Evolutionary conservation across 1,140 invertebrate species (phyloP), one percentile per base, ranked within the genome.

Genomic region (Eupeodes corollae): DNA sequence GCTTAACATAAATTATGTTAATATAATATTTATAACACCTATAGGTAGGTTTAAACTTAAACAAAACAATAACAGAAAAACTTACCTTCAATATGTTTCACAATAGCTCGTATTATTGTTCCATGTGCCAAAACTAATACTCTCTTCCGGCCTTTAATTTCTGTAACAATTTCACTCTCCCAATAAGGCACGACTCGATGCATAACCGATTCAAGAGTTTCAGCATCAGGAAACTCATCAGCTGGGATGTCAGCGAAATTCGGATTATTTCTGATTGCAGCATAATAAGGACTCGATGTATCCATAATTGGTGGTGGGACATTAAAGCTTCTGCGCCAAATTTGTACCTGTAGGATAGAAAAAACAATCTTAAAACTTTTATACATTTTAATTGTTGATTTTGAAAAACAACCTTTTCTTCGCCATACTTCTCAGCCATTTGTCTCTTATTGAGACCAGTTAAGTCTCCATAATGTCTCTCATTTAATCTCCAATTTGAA

Each of bases 361-460:
- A 49, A 13, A 70, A 46, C 11, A 14, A n/a, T n/a, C n/a, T n/a
- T n/a, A n/a, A n/a, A n/a, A 34, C 33, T n/a, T n/a, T n/a, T n/a
- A n/a, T n/a, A n/a, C n/a, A n/a, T n/a, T n/a, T n/a, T n/a, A 40
- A n/a, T n/a, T n/a, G n/a, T n/a, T n/a, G n/a, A n/a, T n/a, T n/a
- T n/a, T n/a, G n/a, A n/a, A 13, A 45, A 51, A 33, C 42, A 46
- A 76, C 73, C 65, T 79, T 75, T 18, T 76, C 74, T 58, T 83
- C 79, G 1, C 83, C 83, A 61, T 83, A 81, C 54, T 79, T 78
- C 18, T 71, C 71, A 38, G 81, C 82, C 12, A 82, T 79, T 60
- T 84, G 79, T 0, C 76, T 71, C 62, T 86, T 86, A 54, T 84
- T 82, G 5, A 78, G 67, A 3, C 83, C 83, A 12, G 82, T 84